Evolutionary conservation across 2,797 vertebrate species (phyloP), one percentile per base, ranked within the genome.

Genomic region (Macrochelys suwanniensis): DNA sequence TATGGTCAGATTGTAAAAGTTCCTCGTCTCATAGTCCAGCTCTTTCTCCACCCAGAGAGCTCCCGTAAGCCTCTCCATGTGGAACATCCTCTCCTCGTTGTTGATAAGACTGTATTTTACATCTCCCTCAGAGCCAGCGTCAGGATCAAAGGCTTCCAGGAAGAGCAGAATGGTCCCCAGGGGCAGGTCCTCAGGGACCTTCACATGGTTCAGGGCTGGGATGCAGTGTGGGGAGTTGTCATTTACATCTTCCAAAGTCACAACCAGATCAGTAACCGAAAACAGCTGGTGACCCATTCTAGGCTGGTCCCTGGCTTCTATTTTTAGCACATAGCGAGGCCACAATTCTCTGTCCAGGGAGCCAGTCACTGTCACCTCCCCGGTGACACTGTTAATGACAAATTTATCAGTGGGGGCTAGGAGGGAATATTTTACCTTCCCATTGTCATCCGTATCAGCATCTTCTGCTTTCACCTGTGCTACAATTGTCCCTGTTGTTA

Each of bases 211-310:
- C 77, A 98, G 65, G 83, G 98, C 98, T 74, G 99, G 99, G 74
- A 98, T 95, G 95, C 99, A 99, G 78, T 98, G 99, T 1, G 99
- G 99, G 21, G 98, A 98, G 94, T 99, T 99, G 98, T 99, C 99
- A 45, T 99, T 99, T 42, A 98, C 90, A 91, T 99, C 99, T 94
- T 99, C 98, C 88, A 99, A 92, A 51, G 99, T 98, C 76, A 99
- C 98, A 33, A 98, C 95, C 15, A 99, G 97, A 87, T 99, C 98
- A 0, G 97, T 89, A 8, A 97, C 87, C 2, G 99, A 99, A 97
- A 99, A 99, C 42, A 99, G 97, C 96, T 98, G 98, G 59, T 98
- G 98, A 59, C 98, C 98, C 2, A 93, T 96, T 92, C 96, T 98
- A 50, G 99, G 98, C 93, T 99, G 99, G 97, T 99, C 99, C 92